Base-by-base conservation (phyloP, 2,113 vertebrate species). In the Lycaon pictus region DNA sequence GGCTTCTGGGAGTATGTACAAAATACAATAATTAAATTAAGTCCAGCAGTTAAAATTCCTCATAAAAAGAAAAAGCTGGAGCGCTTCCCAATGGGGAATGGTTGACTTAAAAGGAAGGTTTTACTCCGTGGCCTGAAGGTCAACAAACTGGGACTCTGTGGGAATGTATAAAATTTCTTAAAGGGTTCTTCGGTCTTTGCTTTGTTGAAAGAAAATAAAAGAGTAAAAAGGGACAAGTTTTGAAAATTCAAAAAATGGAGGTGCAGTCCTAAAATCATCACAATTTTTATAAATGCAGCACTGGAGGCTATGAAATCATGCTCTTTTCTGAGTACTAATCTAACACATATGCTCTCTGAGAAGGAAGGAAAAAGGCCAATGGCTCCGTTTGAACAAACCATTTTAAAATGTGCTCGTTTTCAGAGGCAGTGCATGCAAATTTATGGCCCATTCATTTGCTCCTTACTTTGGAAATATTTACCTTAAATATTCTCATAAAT, bases 21-120 rank as follows among this genome's bases (percentile, higher is more conserved):
- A 98, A 98, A 98, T 96, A 96, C 97, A 97, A 97, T 98, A 98
- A 98, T 98, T 98, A 98, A 98, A 98, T 98, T 98, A 98, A 98
- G 96, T 93, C 97, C 98, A 98, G 96, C 97, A 96, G 98, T 98
- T 98, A 97, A 98, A 98, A 98, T 97, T 98, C 96, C 97, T 97
- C 97, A 97, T 98, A 98, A 98, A 98, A 96, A 98, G 96, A 96
- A 96, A 95, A 96, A 25, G 97, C 97, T 95, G 96, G 96, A 97
- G 83, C 32, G 35, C 95, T 97, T 97, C 97, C 98, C 97, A 96
- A 98, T 96, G 97, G 98, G 97, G 97, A 97, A 97, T 96, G 98
- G 97, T 95, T 67, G 93, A 98, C 97, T 98, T 98, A 94, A 98
- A 97, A 98, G 97, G 67, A 94, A 98, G 90, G 97, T 95, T 97